Base-by-base conservation (phyloP, 2,797 vertebrate genomes). In the Leptodactylus fallax region DNA sequence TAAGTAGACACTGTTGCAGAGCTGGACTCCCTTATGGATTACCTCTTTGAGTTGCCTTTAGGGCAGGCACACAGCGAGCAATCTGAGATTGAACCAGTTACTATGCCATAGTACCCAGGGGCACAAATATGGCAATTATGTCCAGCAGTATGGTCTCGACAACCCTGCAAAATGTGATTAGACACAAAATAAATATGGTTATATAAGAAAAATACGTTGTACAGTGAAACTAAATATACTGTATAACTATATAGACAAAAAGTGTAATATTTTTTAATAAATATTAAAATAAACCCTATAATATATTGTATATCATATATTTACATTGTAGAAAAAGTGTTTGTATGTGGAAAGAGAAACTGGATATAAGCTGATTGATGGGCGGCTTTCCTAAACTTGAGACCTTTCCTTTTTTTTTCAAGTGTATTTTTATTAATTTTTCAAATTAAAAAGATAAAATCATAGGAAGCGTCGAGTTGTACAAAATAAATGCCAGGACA, bases 61-160 rank as follows among this genome's bases (percentile, higher is more conserved):
- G 98, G 98, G 92, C 98, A 99, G 87, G 96, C 94, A 90, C 98
- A 99, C 0, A 90, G 94, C 4, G 96, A 96, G 89, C 98, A 99
- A 93, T 99, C 97, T 0, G 79, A 88, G 69, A 94, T 87, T 2
- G 95, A 96, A 63, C 98, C 98, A 0, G 7, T 94, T 49, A 98
- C 95, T 17, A 93, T 95, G 25, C 97, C 97, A 0, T 98, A 97
- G 93, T 96, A 95, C 72, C 98, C 98, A 0, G 94, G 88, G 67
- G 96, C 94, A 90, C 98, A 99, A 21, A 92, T 49, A 12, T 95
- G 91, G 63, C 98, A 99, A 91, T 93, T 93, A 78, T 93, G 91
- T 51, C 98, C 98, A 6, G 91, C 87, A 10, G 97, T 99, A 92
- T 97, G 94, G 91, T 97, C 95, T 65, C 94, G 94, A 90, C 98